Conservation (phyloP, 92 coral and sea anemone species). For the Paramuricea clavata region DNA sequence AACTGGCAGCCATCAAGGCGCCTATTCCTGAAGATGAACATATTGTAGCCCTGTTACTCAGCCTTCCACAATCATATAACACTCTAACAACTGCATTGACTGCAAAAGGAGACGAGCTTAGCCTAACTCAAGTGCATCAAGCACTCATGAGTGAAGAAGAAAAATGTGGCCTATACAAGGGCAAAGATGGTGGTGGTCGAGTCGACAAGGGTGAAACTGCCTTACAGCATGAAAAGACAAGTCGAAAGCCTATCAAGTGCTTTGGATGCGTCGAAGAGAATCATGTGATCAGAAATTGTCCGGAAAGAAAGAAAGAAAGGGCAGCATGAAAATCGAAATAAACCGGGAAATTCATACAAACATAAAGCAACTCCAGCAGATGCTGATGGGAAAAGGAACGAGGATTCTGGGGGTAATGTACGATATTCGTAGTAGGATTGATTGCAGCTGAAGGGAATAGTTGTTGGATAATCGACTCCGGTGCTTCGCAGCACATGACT, state of each 20-base stretch:
- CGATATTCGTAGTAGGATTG: constrained; percentile 43
- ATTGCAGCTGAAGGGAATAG: background rate
- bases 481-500: constrained; percentile 71
- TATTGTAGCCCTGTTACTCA: constrained; percentile 9
- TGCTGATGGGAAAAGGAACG: constrained; percentile 47
- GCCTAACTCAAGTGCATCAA: constrained; percentile 29
- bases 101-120: constrained; percentile 31
- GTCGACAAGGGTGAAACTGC: background rate
- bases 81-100: constrained; percentile 26
- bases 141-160: constrained; percentile 24
- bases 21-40: constrained; percentile 28
- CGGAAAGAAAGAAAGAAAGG: background rate
- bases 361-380: constrained; percentile 34
- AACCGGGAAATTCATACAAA: constrained; percentile 26
- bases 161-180: no score
- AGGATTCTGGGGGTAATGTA: constrained; percentile 58
- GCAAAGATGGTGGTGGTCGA: background rate
- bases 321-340: background rate
- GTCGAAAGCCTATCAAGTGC: constrained; percentile 48
- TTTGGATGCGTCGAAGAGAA: constrained; percentile 59
- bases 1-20: constrained; percentile 33
- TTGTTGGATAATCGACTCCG: constrained; percentile 62
- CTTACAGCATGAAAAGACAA: constrained; percentile 1
- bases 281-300: constrained; percentile 67
- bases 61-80: constrained; percentile 34